These are phyloP conservation scores for Rhagologus leucostigma DNA, from an alignment of 2,113 vertebrate genomes.

Conservation along the genomic window DNA sequence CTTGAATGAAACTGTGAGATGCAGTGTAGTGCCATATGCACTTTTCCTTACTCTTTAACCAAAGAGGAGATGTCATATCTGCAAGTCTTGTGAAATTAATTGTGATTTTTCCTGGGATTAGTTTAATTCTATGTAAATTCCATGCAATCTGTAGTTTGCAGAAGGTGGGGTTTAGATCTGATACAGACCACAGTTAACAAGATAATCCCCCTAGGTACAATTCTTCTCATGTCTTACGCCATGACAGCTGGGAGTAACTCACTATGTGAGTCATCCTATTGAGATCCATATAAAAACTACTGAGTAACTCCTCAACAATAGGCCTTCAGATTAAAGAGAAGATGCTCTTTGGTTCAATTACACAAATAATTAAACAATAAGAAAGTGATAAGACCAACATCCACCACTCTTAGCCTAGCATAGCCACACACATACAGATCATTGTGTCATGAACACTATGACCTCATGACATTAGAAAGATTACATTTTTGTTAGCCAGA, in stretches of 20 bases:
- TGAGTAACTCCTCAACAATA: neutral
- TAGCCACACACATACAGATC: neutral
- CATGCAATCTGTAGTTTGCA: constrained; percentile 56
- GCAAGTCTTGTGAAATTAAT: constrained; percentile 67
- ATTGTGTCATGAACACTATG: neutral
- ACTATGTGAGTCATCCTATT: neutral
- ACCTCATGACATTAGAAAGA: neutral
- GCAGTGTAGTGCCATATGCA: neutral
- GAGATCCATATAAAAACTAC: neutral
- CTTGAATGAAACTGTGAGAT: neutral
- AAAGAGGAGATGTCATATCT: constrained; percentile 60
- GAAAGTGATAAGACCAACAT: neutral
- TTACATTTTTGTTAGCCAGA: neutral
- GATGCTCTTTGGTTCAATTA: neutral
- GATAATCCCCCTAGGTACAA: neutral
- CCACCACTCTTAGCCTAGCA: neutral
- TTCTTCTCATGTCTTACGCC: neutral
- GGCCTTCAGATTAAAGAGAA: neutral
- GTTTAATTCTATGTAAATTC: constrained; percentile 69
- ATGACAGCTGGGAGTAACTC: neutral
- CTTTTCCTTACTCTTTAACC: constrained; percentile 50
- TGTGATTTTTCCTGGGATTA: constrained; percentile 70
- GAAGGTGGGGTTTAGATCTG: constrained; percentile 16
- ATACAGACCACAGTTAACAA: neutral
- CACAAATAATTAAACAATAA: constrained; percentile 25